phyloP scores from a whole-genome alignment of 2,113 vertebrate genomes.

The Pan troglodytes region NHGRI_mPanTro3-v2.1_pri NC_072413.2:77545501-77546000 shows the following conservation, averaged over 20 bases:
- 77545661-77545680: not conserved
- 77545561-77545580: slow-evolving; percentile 68
- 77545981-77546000: slow-evolving; percentile 51
- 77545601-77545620: slow-evolving; percentile 26
- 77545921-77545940: too few relatives aligned
- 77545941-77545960: not conserved
- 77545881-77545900: too few relatives aligned
- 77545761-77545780: too few relatives aligned
- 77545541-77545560: slow-evolving; percentile 65
- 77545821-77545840: too few relatives aligned
- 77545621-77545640: slow-evolving; percentile 50
- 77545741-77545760: too few relatives aligned
- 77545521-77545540: slow-evolving; percentile 72
- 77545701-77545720: too few relatives aligned
- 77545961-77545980: slow-evolving; percentile 64
- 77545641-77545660: slow-evolving; percentile 45
- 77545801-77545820: fast-evolving
- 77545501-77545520: slow-evolving; percentile 75
- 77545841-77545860: too few relatives aligned
- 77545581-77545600: slow-evolving; percentile 66
- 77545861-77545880: too few relatives aligned
- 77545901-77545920: too few relatives aligned
- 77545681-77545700: too few relatives aligned
- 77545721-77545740: too few relatives aligned
- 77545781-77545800: too few relatives aligned